Percentiles rank a stretch among this genome's conserved stretches.
Evolutionary conservation across 2,888 invertebrate genomes (phyloP).

Genomic region (Phalangium opilio): DNA sequence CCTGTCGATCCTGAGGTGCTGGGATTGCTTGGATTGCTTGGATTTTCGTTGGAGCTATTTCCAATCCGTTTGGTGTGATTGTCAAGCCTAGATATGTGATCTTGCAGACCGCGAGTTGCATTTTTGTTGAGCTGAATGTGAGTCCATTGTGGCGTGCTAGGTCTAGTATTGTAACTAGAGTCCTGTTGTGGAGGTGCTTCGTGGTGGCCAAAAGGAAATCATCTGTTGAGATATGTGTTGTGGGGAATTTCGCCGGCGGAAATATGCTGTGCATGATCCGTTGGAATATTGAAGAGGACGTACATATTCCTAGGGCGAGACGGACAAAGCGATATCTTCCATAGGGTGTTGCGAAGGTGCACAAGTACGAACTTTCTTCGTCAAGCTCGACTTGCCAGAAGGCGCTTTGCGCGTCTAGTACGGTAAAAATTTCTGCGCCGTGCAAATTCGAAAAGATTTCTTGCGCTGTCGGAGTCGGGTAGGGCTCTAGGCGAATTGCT

Average conservation of each 20-base stretch:
- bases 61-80: conserved; percentile 2
- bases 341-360: conserved; percentile 6
- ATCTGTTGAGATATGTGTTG: conserved; percentile 3
- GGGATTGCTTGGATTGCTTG: conserved; percentile 1
- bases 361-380: conserved; percentile 2
- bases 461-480: conserved; percentile 6
- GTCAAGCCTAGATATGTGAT: too few species aligned
- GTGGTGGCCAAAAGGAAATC: background rate
- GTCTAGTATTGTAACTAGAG: conserved; percentile 2
- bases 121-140: too few species aligned
- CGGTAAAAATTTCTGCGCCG: conserved; percentile 3
- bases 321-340: conserved; percentile 7
- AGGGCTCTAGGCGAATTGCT: conserved; percentile 2
- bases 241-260: background rate
- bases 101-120: too few species aligned
- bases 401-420: conserved; percentile 7
- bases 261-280: conserved; percentile 5
- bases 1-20: conserved; percentile 2
- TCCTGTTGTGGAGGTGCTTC: background rate
- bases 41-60: conserved; percentile 1
- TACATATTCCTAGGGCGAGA: conserved; percentile 9
- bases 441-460: conserved; percentile 3
- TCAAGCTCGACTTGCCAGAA: conserved; percentile 7
- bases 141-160: background rate
- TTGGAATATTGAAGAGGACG: conserved; percentile 6